A percentile compares a stretch with the other conserved stretches of the same genome.
Conservation (phyloP, 2,797 vertebrate species). For the Xerus rutilus region DNA sequence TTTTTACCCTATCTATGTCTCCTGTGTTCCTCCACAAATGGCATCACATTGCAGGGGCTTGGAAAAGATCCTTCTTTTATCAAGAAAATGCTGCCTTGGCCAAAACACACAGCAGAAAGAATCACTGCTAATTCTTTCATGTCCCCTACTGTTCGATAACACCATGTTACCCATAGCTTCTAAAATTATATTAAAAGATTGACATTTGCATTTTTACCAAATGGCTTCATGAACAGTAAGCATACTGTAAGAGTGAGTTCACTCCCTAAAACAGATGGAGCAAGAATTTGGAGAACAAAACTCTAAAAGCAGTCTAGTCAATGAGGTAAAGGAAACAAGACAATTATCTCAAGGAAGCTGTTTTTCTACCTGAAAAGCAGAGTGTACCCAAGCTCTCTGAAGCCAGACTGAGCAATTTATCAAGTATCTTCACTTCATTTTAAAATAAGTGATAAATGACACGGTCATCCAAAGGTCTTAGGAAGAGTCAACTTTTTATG, state of each 20-base stretch:
- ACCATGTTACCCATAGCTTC: slow-evolving; percentile 50
- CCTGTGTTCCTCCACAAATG: slow-evolving; percentile 45
- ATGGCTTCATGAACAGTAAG: slow-evolving; percentile 42
- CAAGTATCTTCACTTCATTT: slow-evolving; percentile 56
- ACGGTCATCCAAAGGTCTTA: slow-evolving; percentile 48
- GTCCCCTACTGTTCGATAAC: slow-evolving; percentile 52
- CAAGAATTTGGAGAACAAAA: slow-evolving; percentile 49
- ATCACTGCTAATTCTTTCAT: slow-evolving; percentile 36
- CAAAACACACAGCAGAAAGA: slow-evolving; percentile 54
- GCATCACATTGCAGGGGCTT: slow-evolving; percentile 42
- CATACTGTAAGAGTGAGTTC: not conserved
- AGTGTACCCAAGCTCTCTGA: not conserved
- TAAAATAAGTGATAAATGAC: slow-evolving; percentile 73
- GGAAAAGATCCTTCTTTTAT: slow-evolving; percentile 60
- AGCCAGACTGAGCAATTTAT: slow-evolving; percentile 59
- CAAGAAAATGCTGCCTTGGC: slow-evolving; percentile 55
- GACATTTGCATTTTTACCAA: slow-evolving; percentile 19
- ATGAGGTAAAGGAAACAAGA: slow-evolving; percentile 30
- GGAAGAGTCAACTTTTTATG: not conserved
- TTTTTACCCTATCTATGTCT: slow-evolving; percentile 11
- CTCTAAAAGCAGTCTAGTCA: not conserved
- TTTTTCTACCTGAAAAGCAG: slow-evolving; percentile 34
- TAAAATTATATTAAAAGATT: slow-evolving; percentile 52
- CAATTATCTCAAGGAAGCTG: slow-evolving; percentile 5
- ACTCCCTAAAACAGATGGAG: not conserved